A percentile compares a stretch with the other conserved stretches of the same genome.
These are phyloP conservation scores for Motacilla tschutschensis DNA, from an alignment of 2,113 vertebrate species.

Conservation along the genomic window DNA sequence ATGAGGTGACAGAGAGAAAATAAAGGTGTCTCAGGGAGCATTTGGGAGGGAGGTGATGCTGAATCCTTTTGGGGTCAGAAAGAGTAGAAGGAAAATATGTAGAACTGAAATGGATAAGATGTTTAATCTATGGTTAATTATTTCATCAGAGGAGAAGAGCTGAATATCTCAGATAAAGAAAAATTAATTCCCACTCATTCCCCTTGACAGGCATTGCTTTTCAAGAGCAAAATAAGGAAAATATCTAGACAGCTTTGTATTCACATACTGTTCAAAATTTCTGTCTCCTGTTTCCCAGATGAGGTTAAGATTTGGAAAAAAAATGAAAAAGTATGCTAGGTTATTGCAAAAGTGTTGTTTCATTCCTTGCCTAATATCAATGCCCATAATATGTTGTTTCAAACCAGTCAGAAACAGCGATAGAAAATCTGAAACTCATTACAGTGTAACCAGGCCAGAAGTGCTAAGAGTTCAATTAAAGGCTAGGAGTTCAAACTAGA, in stretches of 20 bases:
- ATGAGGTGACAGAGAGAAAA: neutral
- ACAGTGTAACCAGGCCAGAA: neutral
- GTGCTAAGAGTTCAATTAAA: neutral
- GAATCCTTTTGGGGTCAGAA: neutral
- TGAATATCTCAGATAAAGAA: neutral
- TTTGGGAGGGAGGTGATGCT: neutral
- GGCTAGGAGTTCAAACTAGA: neutral
- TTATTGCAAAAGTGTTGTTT: neutral
- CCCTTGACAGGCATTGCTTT: fast-evolving
- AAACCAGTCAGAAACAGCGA: neutral
- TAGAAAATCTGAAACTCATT: neutral
- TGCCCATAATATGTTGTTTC: neutral
- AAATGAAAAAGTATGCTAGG: neutral
- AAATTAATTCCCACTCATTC: neutral
- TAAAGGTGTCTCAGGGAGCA: neutral
- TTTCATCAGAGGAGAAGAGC: neutral
- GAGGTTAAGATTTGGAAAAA: neutral
- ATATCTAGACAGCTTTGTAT: neutral
- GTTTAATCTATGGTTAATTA: neutral
- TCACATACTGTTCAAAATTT: neutral
- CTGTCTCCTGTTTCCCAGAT: neutral
- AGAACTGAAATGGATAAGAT: neutral
- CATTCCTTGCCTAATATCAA: neutral
- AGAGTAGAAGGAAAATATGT: neutral
- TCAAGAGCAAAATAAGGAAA: neutral